Conservation (phyloP, 1,140 invertebrate species). For the Drosophila pandora region DNA sequence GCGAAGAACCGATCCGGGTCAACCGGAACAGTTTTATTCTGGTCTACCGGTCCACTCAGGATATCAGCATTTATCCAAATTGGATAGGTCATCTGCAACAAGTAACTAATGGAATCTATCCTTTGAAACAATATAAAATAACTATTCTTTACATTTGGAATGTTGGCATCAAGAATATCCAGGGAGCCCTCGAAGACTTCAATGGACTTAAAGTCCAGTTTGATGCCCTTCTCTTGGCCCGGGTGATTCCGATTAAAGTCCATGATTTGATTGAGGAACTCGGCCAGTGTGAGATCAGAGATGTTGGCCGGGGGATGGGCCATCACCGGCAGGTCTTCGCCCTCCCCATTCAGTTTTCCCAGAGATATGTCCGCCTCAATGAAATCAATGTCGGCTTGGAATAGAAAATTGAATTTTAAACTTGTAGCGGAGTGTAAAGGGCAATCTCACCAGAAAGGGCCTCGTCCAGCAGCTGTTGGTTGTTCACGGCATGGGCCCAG, state of each 20-base stretch:
- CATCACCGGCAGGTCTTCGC: conserved; percentile 90
- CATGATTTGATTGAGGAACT: conserved; percentile 88
- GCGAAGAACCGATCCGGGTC: conserved; percentile 87
- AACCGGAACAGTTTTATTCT: conserved; percentile 85
- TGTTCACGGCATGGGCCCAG: conserved; percentile 94
- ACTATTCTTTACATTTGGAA: conserved; percentile 54
- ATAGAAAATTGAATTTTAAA: neutral
- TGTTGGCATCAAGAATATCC: conserved; percentile 84
- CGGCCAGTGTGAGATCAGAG: conserved; percentile 90
- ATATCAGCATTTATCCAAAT: conserved; percentile 97
- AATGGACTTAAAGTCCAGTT: conserved; percentile 94
- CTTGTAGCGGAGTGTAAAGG: too few relatives aligned
- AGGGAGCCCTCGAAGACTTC: conserved; percentile 90
- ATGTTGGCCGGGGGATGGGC: conserved; percentile 90
- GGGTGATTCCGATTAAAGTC: conserved; percentile 82
- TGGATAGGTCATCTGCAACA: conserved; percentile 87
- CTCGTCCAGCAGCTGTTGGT: conserved; percentile 85
- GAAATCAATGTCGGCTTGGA: conserved; percentile 87
- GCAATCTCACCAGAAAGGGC: conserved; percentile 84
- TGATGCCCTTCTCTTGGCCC: conserved; percentile 88
- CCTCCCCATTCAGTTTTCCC: conserved; percentile 85
- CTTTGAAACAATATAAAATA: neutral
- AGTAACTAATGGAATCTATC: neutral
- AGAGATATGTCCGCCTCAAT: conserved; percentile 94
- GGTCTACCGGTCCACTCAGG: conserved; percentile 90